Base-by-base conservation (phyloP, 92 coral and sea anemone genomes). In the Desmophyllum pertusum region DNA sequence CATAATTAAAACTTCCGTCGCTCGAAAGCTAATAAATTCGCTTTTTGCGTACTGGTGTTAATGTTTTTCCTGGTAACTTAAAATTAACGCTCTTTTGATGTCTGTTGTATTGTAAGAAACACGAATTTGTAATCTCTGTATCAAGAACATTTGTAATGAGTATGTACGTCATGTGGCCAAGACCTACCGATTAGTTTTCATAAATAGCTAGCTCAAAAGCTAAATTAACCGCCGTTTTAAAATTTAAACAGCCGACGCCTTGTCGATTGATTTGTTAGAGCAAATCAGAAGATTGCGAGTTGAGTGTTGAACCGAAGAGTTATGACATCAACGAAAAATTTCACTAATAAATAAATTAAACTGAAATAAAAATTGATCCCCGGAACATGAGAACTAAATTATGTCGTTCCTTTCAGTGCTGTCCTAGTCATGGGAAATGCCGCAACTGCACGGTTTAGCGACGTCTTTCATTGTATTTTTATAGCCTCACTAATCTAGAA, bases 71-170 rank as follows among this genome's bases (percentile, higher is more conserved):
- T 27, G 5, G 10, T 77, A 67, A 37, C 42, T 37, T 33, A 27
- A 67, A 35, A 35, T 67, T 67, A 67, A 17, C 41, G 73, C 29
- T 38, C 33, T 6, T 33, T 18, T 18, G n/a, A 0, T 4, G 45
- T 23, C 10, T 17, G 30, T 67, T 23, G 18, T 25, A 35, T 4
- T 38, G 43, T 17, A 21, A 67, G 55, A 21, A 36, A 67, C 21
- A 18, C 6, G n/a, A 66, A 67, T 67, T 67, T 5, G 25, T 67
- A 67, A 67, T 67, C 30, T 67, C 21, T 67, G 73, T 37, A 67
- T 36, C 45, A 67, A 37, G 42, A 23, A 36, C 25, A 67, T 59
- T 59, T 59, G 35, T 59, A 57, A 59, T 59, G 14, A n/a, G 64
- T 57, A n/a, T 57, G 64, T 57, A 15, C 39, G 41, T 33, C 71